Evolutionary conservation across 2,888 invertebrate species (phyloP), one percentile per base, ranked within the genome.

Genomic region (Microchrysa polita): DNA sequence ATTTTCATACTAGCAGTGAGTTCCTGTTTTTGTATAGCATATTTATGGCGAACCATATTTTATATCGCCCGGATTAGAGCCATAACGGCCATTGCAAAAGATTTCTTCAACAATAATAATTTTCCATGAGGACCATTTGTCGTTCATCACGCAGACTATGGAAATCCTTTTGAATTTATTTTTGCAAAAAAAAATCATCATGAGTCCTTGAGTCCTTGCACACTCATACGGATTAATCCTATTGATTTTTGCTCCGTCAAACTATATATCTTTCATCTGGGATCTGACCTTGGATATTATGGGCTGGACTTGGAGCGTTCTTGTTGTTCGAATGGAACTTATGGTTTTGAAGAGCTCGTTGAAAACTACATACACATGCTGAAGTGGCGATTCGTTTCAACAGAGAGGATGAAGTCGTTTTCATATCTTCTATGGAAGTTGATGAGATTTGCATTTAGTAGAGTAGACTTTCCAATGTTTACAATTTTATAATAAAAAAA

Each of bases 21-120:
- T 10, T 65, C n/a, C 12, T 22, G 65, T 23, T 44, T 7, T 22
- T 22, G 65, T 22, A n/a, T n/a, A n/a, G 44, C 14, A 34, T 40
- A n/a, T 61, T 61, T 61, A 65, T 48, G 65, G 65, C 44, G 12
- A 22, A 65, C 44, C 22, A 65, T 65, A 48, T 65, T 48, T 48
- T 10, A 65, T 16, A 18, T 20, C 20, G 18, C n/a, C n/a, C n/a
- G 55, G 22, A 55, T 18, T 10, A 4, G 27, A 34, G 27, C 27
- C 7, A 7, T 34, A 34, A 34, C 2, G 27, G 27, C 27, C 4
- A 34, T 34, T 34, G 7, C 27, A 7, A 7, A 34, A 2, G 27
- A 34, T 34, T 34, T 34, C 27, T 34, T 34, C 27, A 34, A 34
- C 7, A 34, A 34, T 34, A 34, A 34, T 34, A 34, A 34, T 34